These are phyloP conservation scores for Orussus abietinus DNA, from an alignment of 1,140 invertebrate genomes.

Conservation along the genomic window DNA sequence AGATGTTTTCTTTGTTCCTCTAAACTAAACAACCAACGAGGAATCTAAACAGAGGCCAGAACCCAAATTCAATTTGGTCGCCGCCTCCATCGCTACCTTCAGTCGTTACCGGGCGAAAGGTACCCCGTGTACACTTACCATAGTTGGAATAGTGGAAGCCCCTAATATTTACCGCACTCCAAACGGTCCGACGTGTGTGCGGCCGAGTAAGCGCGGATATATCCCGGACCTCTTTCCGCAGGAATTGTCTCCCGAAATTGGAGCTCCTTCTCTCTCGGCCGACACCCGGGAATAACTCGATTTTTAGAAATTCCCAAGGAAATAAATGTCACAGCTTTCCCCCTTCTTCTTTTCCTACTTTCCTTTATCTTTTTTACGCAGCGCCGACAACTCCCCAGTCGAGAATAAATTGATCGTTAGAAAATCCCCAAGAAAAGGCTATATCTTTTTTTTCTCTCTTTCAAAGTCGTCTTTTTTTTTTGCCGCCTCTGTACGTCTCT, in stretches of 20 bases:
- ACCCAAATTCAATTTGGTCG: slow-evolving; percentile 59
- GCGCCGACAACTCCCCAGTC: too few relatives aligned
- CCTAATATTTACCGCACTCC: slow-evolving; percentile 44
- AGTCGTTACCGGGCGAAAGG: slow-evolving; percentile 43
- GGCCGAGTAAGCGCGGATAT: too few relatives aligned
- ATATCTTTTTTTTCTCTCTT: slow-evolving; percentile 9
- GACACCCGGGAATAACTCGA: too few relatives aligned
- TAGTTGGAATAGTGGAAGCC: slow-evolving; percentile 27
- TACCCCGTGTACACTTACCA: slow-evolving; percentile 39
- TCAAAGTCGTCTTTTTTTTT: slow-evolving; percentile 15
- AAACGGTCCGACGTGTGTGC: too few relatives aligned
- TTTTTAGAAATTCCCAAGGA: background rate
- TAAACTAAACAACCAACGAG: slow-evolving; percentile 60
- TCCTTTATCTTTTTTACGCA: background rate
- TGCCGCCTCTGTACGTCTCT: too few relatives aligned
- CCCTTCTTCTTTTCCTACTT: slow-evolving; percentile 2
- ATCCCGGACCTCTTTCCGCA: too few relatives aligned
- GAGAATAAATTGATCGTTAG: too few relatives aligned
- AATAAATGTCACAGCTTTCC: background rate
- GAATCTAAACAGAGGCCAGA: slow-evolving; percentile 59
- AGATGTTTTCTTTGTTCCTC: slow-evolving; percentile 62
- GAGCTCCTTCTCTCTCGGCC: too few relatives aligned
- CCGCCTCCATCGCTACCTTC: slow-evolving; percentile 46
- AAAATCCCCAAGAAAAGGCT: too few relatives aligned
- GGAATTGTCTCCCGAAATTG: too few relatives aligned